phyloP scores from a whole-genome alignment of 2,888 invertebrate species.

The Oasisia sp. region DNA sequence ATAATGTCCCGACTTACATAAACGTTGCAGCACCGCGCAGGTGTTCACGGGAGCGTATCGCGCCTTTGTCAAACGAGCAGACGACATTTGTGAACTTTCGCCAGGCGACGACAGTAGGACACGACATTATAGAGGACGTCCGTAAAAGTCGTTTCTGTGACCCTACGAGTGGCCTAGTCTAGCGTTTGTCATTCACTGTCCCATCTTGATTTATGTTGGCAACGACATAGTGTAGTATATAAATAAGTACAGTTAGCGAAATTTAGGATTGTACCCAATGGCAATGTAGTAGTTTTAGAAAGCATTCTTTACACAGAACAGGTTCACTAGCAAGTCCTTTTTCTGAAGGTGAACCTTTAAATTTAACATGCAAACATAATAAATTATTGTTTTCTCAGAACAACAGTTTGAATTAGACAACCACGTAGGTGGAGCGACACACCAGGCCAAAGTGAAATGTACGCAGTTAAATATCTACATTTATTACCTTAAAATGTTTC shows the following conservation, averaged over 20 bases:
- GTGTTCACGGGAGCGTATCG: not conserved
- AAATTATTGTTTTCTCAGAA: too few species aligned
- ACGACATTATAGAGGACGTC: not conserved
- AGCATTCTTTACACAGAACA: not conserved
- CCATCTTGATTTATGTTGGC: not conserved
- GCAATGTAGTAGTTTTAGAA: not conserved
- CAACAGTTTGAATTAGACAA: too few species aligned
- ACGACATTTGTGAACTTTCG: not conserved
- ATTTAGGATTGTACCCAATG: not conserved
- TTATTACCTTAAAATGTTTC: too few species aligned
- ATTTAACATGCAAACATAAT: too few species aligned
- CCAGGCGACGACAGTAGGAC: not conserved
- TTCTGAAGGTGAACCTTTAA: not conserved
- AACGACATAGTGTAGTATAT: not conserved
- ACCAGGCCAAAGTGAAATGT: too few species aligned
- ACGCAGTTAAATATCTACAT: too few species aligned
- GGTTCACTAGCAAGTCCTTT: not conserved
- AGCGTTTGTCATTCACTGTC: not conserved
- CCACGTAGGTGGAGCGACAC: too few species aligned
- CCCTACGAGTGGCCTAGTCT: not conserved
- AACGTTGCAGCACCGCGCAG: not conserved
- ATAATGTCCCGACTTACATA: not conserved
- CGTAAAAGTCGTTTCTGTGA: not conserved
- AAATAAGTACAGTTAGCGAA: not conserved
- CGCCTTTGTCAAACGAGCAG: not conserved